Evolutionary conservation across 2,797 vertebrate genomes (phyloP), one percentile per base, ranked within the genome.

Genomic region (Megaceryle alcyon): DNA sequence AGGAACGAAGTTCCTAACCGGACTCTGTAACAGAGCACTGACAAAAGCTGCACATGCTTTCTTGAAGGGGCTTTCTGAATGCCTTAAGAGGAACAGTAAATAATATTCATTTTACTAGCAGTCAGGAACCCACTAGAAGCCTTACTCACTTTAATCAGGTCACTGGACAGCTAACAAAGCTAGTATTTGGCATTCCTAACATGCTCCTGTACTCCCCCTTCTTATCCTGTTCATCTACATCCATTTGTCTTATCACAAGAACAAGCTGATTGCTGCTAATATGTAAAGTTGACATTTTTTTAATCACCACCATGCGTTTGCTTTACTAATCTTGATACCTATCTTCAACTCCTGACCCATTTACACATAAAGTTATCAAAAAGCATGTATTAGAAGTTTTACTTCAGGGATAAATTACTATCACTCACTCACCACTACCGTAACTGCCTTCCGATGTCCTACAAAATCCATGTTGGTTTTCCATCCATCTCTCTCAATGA

Each of bases 391-490:
- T 10, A 64, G 5, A 73, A 51, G 6, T 60, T 94, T 71, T 68
- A 66, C 25, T 84, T 76, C 31, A 71, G 41, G 44, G 54, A 41
- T 60, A 53, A 44, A 28, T 70, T 29, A 22, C 28, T 59, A 35
- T 39, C 46, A 82, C 71, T 94, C 44, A 98, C 98, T 98, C 70
- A 99, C 99, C 98, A 99, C 99, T 25, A 99, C 99, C 0, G 99
- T 99, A 75, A 99, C 99, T 3, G 99, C 99, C 96, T 99, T 99
- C 46, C 99, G 98, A 94, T 99, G 99, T 41, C 99, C 99, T 65
- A 99, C 99, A 71, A 99, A 99, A 97, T 99, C 99, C 99, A 99
- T 99, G 95, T 99, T 99, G 70, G 99, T 99, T 96, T 99, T 99
- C 99, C 99, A 99, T 90, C 99, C 99, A 57, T 99, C 99, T 12